phyloP scores from a whole-genome alignment of 1,140 invertebrate genomes.

The Dendroctonus valens region DNA sequence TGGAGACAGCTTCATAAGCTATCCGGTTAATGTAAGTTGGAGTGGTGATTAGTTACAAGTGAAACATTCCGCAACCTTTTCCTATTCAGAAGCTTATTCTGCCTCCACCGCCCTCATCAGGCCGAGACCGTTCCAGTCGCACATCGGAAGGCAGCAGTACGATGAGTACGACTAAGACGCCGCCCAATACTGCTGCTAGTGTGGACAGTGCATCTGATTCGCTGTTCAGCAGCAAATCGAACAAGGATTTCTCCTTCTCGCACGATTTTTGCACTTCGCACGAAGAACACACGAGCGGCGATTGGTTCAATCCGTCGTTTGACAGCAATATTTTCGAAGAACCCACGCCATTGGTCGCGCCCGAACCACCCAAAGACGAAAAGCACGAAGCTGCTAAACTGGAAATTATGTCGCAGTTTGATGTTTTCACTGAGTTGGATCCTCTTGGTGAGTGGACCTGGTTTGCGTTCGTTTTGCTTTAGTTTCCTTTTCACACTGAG shows the following conservation, averaged over 20 bases:
- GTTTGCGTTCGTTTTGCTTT: constrained; percentile 2
- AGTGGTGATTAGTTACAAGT: neutral
- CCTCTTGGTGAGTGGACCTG: constrained; percentile 63
- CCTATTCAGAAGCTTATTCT: constrained; percentile 53
- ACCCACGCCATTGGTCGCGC: constrained; percentile 23
- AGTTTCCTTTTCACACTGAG: constrained; percentile 13
- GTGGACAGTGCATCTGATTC: constrained; percentile 30
- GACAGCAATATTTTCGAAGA: constrained; percentile 46
- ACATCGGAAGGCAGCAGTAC: constrained; percentile 45
- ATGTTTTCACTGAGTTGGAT: constrained; percentile 90
- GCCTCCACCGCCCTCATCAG: constrained; percentile 65
- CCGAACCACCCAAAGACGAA: constrained; percentile 42
- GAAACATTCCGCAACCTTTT: neutral
- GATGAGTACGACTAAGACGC: constrained; percentile 47
- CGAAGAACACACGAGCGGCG: constrained; percentile 45
- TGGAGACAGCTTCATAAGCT: constrained; percentile 73
- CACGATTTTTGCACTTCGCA: constrained; percentile 44
- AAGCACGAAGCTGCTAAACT: constrained; percentile 47
- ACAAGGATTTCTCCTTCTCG: constrained; percentile 40
- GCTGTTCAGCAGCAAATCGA: constrained; percentile 28
- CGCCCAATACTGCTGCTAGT: constrained; percentile 37
- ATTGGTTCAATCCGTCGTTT: constrained; percentile 47
- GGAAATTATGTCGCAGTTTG: constrained; percentile 53
- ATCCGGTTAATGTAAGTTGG: constrained; percentile 53
- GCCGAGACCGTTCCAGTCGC: constrained; percentile 44